Evolutionary conservation across 2,888 invertebrate species (phyloP), one percentile per base, ranked within the genome.

Genomic region (Exephanes ischioxanthus): DNA sequence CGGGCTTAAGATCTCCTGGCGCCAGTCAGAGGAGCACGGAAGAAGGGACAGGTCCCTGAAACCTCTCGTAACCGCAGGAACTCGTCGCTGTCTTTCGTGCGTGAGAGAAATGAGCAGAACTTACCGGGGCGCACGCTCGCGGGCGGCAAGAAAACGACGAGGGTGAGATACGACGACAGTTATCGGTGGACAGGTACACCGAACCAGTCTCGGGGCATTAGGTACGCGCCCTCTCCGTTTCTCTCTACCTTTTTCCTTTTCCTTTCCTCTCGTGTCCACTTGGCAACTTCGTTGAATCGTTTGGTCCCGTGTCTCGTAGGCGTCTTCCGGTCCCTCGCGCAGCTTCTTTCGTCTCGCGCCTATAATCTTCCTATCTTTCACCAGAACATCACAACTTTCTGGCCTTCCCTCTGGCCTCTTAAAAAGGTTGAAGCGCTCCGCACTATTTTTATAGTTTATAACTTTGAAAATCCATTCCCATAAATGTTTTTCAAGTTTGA

Each of bases 11-110:
- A 73, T 78, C 63, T 79, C 80, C 83, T 87, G 87, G 87, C 88
- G 88, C 88, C 88, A 84, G 78, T 53, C 68, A 67, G 19, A 76
- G 80, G 30, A 45, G 26, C 73, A 16, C 61, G 45, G 30, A 63
- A 63, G 22, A 58, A 37, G 53, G 37, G 48, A 61, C 63, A 51
- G 72, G 73, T 66, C 37, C 72, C 63, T 76, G 55, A 61, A 55
- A 63, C 79, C 75, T 70, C 76, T 66, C 76, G 83, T 89, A 88
- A 90, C 90, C 89, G 87, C 89, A 87, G 87, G 67, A 76, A 86
- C 70, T 67, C 79, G 79, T 70, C 51, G 53, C 45, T 53, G 77
- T 77, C 55, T 45, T 61, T 55, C 55, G 63, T 71, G 71, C n/a
- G 61, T 26, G 75, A 80, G 30, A 53, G 61, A 70, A 68, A 75